Conservation (phyloP, 2,888 invertebrate species). For the Macrosoma leucophasiata region DNA sequence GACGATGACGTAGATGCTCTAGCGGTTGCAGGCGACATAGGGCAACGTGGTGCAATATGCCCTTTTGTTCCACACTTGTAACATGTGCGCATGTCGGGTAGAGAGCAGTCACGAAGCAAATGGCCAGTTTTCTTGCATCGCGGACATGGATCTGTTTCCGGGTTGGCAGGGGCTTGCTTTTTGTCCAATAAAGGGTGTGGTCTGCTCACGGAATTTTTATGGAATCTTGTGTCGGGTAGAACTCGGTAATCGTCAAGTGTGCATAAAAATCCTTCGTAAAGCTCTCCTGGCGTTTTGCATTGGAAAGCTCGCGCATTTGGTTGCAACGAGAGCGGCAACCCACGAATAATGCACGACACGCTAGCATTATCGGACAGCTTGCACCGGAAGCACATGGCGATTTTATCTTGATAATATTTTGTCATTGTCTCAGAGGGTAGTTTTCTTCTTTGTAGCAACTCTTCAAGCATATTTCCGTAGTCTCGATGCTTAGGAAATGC, state of each 20-base stretch:
- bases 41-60: slow-evolving; percentile 21
- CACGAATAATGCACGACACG: slow-evolving; percentile 21
- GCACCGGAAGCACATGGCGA: slow-evolving; percentile 17
- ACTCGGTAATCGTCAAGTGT: slow-evolving; percentile 27
- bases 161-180: neutral
- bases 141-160: slow-evolving; percentile 18
- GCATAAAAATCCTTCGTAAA: slow-evolving; percentile 25
- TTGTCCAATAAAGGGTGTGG: neutral
- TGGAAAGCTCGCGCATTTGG: slow-evolving; percentile 28
- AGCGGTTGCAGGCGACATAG: neutral
- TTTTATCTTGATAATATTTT: slow-evolving; percentile 29
- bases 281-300: slow-evolving; percentile 24
- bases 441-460: slow-evolving; percentile 27
- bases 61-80: slow-evolving; percentile 23
- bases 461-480: slow-evolving; percentile 24
- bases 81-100: slow-evolving; percentile 21
- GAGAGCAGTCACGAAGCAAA: slow-evolving; percentile 16
- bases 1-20: neutral
- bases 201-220: neutral
- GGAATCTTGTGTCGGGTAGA: neutral
- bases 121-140: slow-evolving; percentile 24
- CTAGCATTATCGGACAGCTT: slow-evolving; percentile 15
- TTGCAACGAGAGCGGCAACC: slow-evolving; percentile 10
- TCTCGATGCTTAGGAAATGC: slow-evolving; percentile 30
- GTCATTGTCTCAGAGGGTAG: slow-evolving; percentile 26